phyloP scores from a whole-genome alignment of 2,113 vertebrate genomes.

The Gila orcuttii region DNA sequence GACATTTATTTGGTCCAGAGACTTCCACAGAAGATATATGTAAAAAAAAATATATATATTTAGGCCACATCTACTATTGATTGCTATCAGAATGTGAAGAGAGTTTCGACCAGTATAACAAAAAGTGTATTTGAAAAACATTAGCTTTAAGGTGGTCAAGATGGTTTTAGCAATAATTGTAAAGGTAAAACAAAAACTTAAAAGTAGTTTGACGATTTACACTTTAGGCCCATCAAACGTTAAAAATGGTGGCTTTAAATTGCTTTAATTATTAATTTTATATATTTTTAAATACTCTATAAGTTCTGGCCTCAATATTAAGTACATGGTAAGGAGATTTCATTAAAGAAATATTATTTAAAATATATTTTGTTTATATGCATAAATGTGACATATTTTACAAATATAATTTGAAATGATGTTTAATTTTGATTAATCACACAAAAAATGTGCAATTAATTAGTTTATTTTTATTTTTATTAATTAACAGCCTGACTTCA shows the following conservation, averaged over 20 bases:
- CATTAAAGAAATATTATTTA: not conserved
- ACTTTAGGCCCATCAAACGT: not conserved
- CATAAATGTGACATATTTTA: not conserved
- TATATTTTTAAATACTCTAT: not conserved
- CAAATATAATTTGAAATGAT: not conserved
- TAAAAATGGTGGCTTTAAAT: not conserved
- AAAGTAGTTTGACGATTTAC: not conserved
- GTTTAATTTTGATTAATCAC: not conserved
- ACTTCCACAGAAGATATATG: too few relatives aligned
- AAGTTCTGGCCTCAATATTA: not conserved
- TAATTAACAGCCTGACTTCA: not conserved
- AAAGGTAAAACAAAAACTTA: not conserved
- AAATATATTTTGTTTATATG: not conserved
- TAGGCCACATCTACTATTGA: too few relatives aligned
- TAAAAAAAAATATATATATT: too few relatives aligned
- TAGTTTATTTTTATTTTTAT: not conserved
- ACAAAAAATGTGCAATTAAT: not conserved
- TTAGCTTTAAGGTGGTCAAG: not conserved
- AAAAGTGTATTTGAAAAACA: too few relatives aligned
- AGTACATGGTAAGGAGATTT: not conserved
- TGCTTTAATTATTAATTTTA: not conserved
- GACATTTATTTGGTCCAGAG: too few relatives aligned
- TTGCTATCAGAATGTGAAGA: too few relatives aligned
- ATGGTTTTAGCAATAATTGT: not conserved
- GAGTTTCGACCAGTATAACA: too few relatives aligned